Conservation (phyloP, 2,888 invertebrate species). For the Serrognathus titanus region DNA sequence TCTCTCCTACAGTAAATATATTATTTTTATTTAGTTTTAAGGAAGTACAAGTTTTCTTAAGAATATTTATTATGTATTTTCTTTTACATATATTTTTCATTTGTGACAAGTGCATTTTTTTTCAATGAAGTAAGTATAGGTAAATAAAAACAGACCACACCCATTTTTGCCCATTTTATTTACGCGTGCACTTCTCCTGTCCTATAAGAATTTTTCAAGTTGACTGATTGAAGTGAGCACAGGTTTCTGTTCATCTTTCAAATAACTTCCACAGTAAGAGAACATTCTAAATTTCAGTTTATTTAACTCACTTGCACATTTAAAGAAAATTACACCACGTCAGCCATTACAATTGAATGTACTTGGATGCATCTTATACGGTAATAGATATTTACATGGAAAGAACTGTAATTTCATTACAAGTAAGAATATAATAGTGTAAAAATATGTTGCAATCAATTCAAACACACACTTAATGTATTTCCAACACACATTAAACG, state of each 20-base stretch:
- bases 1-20: slow-evolving; percentile 18
- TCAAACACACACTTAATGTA: slow-evolving; percentile 5
- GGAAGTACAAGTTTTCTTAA: too few relatives aligned
- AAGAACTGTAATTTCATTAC: background rate
- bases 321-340: slow-evolving; percentile 2
- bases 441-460: slow-evolving; percentile 6
- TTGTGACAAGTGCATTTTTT: too few relatives aligned
- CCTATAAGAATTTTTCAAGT: too few relatives aligned
- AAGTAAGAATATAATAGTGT: slow-evolving; percentile 8
- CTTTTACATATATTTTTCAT: too few relatives aligned
- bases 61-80: too few relatives aligned
- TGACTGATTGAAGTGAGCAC: too few relatives aligned
- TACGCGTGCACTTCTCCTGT: too few relatives aligned
- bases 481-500: background rate
- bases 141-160: too few relatives aligned
- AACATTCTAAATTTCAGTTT: background rate
- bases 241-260: too few relatives aligned
- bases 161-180: too few relatives aligned
- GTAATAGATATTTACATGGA: background rate
- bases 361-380: background rate
- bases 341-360: background rate
- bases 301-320: slow-evolving; percentile 3
- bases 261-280: background rate
- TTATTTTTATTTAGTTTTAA: background rate
- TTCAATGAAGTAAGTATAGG: too few relatives aligned